Percentiles rank a stretch among this genome's conserved stretches.
phyloP scores from a whole-genome alignment of 2,113 vertebrate species.

The Microtus montanus region DNA sequence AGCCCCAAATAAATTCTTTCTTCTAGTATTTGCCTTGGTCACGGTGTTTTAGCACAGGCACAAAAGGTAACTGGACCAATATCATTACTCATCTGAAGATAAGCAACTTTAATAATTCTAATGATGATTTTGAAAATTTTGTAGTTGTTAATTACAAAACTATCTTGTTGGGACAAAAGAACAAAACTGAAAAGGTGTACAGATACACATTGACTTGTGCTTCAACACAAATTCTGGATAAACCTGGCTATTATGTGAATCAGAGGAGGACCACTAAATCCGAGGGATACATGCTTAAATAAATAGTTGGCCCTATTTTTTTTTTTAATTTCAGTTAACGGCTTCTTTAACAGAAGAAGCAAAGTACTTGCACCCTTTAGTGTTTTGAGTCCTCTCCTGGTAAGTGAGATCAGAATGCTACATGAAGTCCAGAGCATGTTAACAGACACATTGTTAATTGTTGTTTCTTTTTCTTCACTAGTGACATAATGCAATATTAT shows the following conservation, averaged over 20 bases:
- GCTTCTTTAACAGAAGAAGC: background rate
- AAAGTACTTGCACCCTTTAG: background rate
- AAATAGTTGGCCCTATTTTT: background rate
- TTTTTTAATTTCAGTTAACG: background rate
- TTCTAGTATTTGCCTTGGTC: background rate
- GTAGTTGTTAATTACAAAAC: background rate
- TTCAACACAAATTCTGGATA: background rate
- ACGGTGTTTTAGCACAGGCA: background rate
- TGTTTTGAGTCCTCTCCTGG: background rate
- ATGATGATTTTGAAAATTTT: background rate
- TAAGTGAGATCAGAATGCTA: background rate
- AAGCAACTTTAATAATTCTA: constrained; percentile 10
- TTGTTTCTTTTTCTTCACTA: background rate
- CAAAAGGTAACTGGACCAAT: background rate
- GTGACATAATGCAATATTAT: background rate
- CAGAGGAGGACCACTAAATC: background rate
- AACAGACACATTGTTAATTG: background rate
- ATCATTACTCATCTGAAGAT: background rate
- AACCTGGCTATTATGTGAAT: background rate
- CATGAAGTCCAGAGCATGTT: background rate
- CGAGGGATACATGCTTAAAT: background rate
- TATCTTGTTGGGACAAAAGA: background rate
- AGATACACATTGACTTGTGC: background rate
- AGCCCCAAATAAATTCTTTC: background rate
- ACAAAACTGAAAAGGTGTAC: background rate